Evolutionary conservation across 1,140 invertebrate species (phyloP).

Genomic region (Homalodisca vitripennis): DNA sequence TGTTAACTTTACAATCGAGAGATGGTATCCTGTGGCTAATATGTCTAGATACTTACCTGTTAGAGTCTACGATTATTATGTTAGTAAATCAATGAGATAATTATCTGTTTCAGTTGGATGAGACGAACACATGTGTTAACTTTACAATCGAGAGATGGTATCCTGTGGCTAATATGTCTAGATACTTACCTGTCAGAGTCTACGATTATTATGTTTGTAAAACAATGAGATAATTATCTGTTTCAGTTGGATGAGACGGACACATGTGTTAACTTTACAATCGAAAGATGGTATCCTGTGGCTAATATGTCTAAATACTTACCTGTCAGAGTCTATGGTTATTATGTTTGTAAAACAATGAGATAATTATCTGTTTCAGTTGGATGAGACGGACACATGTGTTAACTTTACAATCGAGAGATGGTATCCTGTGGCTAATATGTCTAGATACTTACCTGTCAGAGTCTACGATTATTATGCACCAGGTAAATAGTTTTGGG

Average conservation of each 20-base stretch:
- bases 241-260: constrained; percentile 73
- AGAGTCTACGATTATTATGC: too few species aligned
- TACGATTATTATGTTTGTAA: constrained; percentile 97
- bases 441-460: too few species aligned
- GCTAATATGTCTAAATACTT: constrained; percentile 95
- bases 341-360: constrained; percentile 87
- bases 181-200: constrained; percentile 83
- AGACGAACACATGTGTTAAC: constrained; percentile 82
- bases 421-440: too few species aligned
- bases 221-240: constrained; percentile 51
- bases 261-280: constrained; percentile 89
- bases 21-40: constrained; percentile 96
- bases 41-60: constrained; percentile 90
- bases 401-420: too few species aligned
- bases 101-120: too few species aligned
- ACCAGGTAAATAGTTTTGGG: too few species aligned
- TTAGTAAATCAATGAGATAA: constrained; percentile 69
- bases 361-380: too few species aligned
- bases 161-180: constrained; percentile 95
- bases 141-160: constrained; percentile 93
- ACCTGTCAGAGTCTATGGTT: constrained; percentile 89
- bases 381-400: too few species aligned
- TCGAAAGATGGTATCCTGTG: constrained; percentile 93
- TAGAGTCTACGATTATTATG: constrained; percentile 94
- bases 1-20: constrained; percentile 87